phyloP scores from a whole-genome alignment of 1,140 invertebrate genomes.

The Leptopilina clavipes region DNA sequence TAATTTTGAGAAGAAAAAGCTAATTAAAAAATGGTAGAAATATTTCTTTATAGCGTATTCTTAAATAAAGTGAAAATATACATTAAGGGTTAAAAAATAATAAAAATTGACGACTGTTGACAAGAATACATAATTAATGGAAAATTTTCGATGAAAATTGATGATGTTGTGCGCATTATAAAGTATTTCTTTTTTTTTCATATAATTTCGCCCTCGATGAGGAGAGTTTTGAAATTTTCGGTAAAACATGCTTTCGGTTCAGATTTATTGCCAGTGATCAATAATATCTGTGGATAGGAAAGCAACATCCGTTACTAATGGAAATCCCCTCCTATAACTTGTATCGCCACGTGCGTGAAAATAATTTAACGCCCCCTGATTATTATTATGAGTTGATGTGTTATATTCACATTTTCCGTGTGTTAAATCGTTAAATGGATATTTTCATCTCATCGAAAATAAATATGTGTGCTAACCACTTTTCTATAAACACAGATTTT shows the following conservation, averaged over 20 bases:
- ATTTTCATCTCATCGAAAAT: background rate
- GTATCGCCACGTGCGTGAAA: slow-evolving; percentile 9
- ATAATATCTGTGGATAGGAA: slow-evolving; percentile 26
- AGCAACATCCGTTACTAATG: slow-evolving; percentile 30
- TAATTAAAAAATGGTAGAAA: too few relatives aligned
- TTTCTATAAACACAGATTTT: too few relatives aligned
- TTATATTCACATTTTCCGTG: background rate
- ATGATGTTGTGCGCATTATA: background rate
- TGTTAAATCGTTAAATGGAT: slow-evolving; percentile 21
- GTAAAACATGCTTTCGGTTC: background rate
- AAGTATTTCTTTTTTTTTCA: background rate
- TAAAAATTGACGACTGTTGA: too few relatives aligned
- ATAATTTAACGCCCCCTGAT: slow-evolving; percentile 26
- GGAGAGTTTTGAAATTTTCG: background rate
- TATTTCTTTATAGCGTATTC: too few relatives aligned
- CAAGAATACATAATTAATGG: too few relatives aligned
- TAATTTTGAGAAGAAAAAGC: too few relatives aligned
- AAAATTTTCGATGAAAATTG: background rate
- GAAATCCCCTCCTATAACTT: background rate
- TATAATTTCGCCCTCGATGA: background rate
- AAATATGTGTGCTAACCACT: too few relatives aligned
- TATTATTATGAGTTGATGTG: background rate
- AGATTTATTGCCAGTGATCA: slow-evolving; percentile 18
- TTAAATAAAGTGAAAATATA: too few relatives aligned
- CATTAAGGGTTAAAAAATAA: too few relatives aligned